Evolutionary conservation across 2,113 vertebrate species (phyloP), one percentile per base, ranked within the genome.

Genomic region (Okapia johnstoni): DNA sequence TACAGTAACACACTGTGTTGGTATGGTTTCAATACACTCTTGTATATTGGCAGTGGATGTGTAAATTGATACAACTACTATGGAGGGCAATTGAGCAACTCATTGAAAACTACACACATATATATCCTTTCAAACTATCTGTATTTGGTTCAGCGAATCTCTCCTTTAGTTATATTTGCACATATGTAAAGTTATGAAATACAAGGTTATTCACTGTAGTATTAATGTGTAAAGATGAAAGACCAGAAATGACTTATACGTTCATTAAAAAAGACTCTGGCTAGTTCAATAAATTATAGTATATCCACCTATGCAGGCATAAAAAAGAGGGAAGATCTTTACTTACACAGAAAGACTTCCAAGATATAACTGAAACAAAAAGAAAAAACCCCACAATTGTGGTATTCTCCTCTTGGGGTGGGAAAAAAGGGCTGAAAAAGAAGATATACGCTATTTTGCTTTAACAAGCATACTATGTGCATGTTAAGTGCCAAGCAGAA

Each of bases 181-280:
- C 25, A 48, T 46, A 57, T 11, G 61, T 46, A 76, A 86, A 85
- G 40, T 43, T 83, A 95, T 85, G 26, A 97, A 96, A 55, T 52
- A 89, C 40, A 86, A 76, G 4, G 19, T 90, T 48, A 87, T n/a
- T 87, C 13, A 85, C 7, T 36, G 8, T 28, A 60, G 52, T 85
- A 81, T 13, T 93, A 11, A 11, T 85, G 90, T 93, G 19, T 85
- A 95, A 92, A 83, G 86, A 63, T 17, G 84, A 88, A 92, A 94
- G 15, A 58, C 54, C 80, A 91, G 48, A 94, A 93, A 91, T 58
- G 26, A 92, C 5, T n/a, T 81, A 52, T 7, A 43, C 60, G 15
- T 77, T 54, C 19, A 73, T 61, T 48, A 87, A 21, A 83, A 79
- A 95, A 88, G 50, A 86, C 87, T 92, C 5, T 77, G 15, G 66